Evolutionary conservation across 2,888 invertebrate genomes (phyloP), one percentile per base, ranked within the genome.

Genomic region (Selenia dentaria): DNA sequence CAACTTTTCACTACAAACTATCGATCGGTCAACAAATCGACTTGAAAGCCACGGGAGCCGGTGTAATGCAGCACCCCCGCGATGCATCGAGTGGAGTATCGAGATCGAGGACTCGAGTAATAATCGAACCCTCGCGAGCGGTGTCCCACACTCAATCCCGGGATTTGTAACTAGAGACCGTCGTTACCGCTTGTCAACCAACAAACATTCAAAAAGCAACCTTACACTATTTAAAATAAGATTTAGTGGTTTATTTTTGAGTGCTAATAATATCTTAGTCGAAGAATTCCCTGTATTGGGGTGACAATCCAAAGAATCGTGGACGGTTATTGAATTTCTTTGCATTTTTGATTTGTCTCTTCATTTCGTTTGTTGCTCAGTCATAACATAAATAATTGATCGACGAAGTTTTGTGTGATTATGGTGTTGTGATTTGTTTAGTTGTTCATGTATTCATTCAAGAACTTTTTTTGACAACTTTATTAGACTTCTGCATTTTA

Each of bases 251-350:
- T 3, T 6, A 6, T 34, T 12, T 16, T 31, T 13, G 16, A 31
- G 8, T 2, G 12, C 26, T 51, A 39, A 24, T 25, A 54, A 51
- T 39, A 43, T 53, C 9, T 5, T 66, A 59, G 67, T 64, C 42
- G 35, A 60, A 59, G 62, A 64, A 70, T 64, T 71, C 70, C 66
- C 69, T 70, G 65, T 74, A 73, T 74, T 77, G 74, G 83, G 84
- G 85, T 81, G 84, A 85, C 84, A 85, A 83, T 79, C 74, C 74
- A 79, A 79, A 83, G 80, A 86, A 81, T 78, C 74, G 70, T 58
- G 68, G 76, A 78, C 73, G 74, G 76, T 86, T 86, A 86, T 87
- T 86, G 84, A 87, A 86, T 86, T 83, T 86, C 82, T 85, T 81
- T 79, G 76, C 79, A 80, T 80, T 83, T 83, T 86, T 83, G 74